Conservation (phyloP, 2,888 invertebrate genomes). For the Arctia plantaginis region DNA sequence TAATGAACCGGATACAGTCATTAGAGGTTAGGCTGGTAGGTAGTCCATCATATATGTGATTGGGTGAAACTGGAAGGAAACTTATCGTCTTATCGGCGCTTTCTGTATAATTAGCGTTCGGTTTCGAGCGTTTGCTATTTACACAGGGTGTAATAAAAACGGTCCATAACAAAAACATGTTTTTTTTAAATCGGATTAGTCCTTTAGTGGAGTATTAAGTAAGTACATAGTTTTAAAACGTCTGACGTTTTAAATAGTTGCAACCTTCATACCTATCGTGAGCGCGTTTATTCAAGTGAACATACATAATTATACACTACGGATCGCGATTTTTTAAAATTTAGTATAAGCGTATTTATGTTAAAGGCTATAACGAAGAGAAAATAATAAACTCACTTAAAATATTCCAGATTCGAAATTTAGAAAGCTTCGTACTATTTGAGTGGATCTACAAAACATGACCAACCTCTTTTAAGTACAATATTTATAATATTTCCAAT, state of each 20-base stretch:
- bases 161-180: no score
- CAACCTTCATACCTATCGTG: no score
- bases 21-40: not conserved
- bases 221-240: no score
- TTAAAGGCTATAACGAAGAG: not conserved
- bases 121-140: no score
- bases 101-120: not conserved
- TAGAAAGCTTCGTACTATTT: not conserved
- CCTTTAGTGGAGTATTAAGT: no score
- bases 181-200: no score
- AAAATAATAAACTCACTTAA: not conserved
- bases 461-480: not conserved
- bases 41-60: slow-evolving; percentile 1
- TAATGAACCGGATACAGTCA: not conserved
- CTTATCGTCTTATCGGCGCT: not conserved
- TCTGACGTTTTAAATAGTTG: no score
- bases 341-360: not conserved
- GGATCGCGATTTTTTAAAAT: no score
- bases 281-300: no score
- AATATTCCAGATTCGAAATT: not conserved
- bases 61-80: not conserved
- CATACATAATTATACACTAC: no score
- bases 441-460: not conserved
- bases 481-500: no score
- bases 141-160: no score